These are phyloP conservation scores for Liodrosophila aerea DNA, from an alignment of 2,888 invertebrate species.

Conservation along the genomic window DNA sequence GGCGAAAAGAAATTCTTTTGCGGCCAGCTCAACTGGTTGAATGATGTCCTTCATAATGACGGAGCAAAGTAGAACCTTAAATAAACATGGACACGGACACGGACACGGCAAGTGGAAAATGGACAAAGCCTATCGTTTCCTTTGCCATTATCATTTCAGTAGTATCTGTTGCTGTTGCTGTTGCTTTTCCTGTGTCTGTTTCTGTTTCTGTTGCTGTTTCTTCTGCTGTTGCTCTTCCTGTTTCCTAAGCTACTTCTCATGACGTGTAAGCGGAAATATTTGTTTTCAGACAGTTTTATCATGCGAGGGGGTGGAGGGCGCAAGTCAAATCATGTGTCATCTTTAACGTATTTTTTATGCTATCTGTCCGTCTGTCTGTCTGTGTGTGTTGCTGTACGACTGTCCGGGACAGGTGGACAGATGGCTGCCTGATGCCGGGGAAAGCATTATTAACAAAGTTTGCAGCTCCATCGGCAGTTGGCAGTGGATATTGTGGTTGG, in stretches of 20 bases:
- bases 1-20: slow-evolving; percentile 42
- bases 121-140: slow-evolving; percentile 37
- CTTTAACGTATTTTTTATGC: slow-evolving; percentile 60
- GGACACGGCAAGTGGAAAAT: neutral
- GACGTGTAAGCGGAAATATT: slow-evolving; percentile 64
- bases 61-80: slow-evolving; percentile 67
- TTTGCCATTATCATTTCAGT: no score
- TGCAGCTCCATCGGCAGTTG: no score
- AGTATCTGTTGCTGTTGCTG: slow-evolving; percentile 4
- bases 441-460: slow-evolving; percentile 67
- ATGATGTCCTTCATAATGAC: slow-evolving; percentile 75
- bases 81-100: slow-evolving; percentile 54
- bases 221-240: slow-evolving; percentile 1
- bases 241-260: slow-evolving; percentile 7
- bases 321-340: slow-evolving; percentile 75
- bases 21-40: slow-evolving; percentile 68
- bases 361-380: slow-evolving; percentile 56
- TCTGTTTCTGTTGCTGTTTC: neutral
- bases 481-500: slow-evolving; percentile 67
- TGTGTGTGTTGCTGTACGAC: slow-evolving; percentile 32
- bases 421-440: slow-evolving; percentile 47
- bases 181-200: neutral
- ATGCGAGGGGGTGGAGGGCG: slow-evolving; percentile 20
- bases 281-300: slow-evolving; percentile 75
- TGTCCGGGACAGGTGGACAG: slow-evolving; percentile 38